A percentile compares a stretch with the other conserved stretches of the same genome.
These are phyloP conservation scores for Ctenopoma kingsleyae DNA, from an alignment of 2,797 vertebrate species.

Conservation along the genomic window DNA sequence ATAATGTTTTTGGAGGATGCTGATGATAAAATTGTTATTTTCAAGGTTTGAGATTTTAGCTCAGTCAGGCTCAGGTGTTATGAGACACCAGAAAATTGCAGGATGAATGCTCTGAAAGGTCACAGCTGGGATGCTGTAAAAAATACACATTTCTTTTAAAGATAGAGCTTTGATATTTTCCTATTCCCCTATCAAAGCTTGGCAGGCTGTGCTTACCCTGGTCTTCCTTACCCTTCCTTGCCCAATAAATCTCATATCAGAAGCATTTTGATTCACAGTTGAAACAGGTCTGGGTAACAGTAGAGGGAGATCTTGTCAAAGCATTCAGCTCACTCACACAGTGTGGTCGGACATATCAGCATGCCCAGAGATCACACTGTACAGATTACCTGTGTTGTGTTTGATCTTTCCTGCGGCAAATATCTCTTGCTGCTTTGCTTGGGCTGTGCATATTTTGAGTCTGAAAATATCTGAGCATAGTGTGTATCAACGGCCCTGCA, in stretches of 20 bases:
- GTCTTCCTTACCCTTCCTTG: conserved; percentile 61
- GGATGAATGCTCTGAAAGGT: conserved; percentile 41
- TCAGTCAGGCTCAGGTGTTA: conserved; percentile 14
- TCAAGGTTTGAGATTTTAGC: conserved; percentile 19
- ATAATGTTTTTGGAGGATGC: background rate
- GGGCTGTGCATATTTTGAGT: conserved; percentile 62
- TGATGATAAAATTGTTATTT: background rate
- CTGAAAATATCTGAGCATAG: conserved; percentile 53
- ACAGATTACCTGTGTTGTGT: conserved; percentile 69
- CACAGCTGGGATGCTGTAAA: conserved; percentile 41
- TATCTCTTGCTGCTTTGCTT: conserved; percentile 64
- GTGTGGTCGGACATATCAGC: conserved; percentile 66
- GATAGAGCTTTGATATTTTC: conserved; percentile 75
- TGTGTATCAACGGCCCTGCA: conserved; percentile 30
- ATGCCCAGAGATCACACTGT: conserved; percentile 67
- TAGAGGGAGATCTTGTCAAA: conserved; percentile 78
- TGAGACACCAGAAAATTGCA: conserved; percentile 29
- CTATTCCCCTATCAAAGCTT: conserved; percentile 73
- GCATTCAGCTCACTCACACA: conserved; percentile 62
- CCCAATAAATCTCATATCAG: conserved; percentile 74
- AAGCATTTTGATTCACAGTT: conserved; percentile 76
- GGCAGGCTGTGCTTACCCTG: conserved; percentile 55
- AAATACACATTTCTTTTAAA: conserved; percentile 51
- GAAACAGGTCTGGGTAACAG: conserved; percentile 71
- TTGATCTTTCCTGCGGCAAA: conserved; percentile 69